phyloP scores from a whole-genome alignment of 2,888 invertebrate genomes.

The Drosophila rellima region DNA sequence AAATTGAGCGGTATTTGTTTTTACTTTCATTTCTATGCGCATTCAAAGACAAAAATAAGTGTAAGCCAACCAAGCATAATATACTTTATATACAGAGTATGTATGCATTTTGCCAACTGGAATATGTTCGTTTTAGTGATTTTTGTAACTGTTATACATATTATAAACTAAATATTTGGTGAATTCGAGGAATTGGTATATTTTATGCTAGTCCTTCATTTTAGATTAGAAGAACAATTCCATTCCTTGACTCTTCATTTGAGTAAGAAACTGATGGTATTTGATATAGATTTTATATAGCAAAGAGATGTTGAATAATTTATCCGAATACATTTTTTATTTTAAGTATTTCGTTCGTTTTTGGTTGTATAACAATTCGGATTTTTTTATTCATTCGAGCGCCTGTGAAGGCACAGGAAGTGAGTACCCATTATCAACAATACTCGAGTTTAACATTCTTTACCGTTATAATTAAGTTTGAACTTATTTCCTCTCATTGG shows the following conservation, averaged over 20 bases:
- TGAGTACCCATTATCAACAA: too few species aligned
- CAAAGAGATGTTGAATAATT: too few species aligned
- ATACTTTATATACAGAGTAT: not conserved
- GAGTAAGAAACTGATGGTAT: too few species aligned
- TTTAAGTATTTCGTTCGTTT: too few species aligned
- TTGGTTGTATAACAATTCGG: too few species aligned
- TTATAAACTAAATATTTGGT: not conserved
- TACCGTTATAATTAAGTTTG: not conserved
- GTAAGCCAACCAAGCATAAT: constrained; percentile 3
- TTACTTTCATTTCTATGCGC: constrained; percentile 52
- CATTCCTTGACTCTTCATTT: not conserved
- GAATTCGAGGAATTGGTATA: not conserved
- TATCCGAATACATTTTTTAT: too few species aligned
- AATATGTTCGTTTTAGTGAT: not conserved
- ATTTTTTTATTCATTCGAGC: too few species aligned
- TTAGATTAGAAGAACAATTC: not conserved
- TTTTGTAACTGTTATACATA: not conserved
- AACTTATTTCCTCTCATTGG: not conserved
- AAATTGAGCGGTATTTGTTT: constrained; percentile 78
- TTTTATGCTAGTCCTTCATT: not conserved
- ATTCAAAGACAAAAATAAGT: constrained; percentile 21
- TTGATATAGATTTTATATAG: too few species aligned
- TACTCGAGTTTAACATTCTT: not conserved
- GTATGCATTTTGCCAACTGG: not conserved
- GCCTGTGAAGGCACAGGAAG: too few species aligned